Evolutionary conservation across 2,888 invertebrate species (phyloP).

Genomic region (Synergus gifuensis): DNA sequence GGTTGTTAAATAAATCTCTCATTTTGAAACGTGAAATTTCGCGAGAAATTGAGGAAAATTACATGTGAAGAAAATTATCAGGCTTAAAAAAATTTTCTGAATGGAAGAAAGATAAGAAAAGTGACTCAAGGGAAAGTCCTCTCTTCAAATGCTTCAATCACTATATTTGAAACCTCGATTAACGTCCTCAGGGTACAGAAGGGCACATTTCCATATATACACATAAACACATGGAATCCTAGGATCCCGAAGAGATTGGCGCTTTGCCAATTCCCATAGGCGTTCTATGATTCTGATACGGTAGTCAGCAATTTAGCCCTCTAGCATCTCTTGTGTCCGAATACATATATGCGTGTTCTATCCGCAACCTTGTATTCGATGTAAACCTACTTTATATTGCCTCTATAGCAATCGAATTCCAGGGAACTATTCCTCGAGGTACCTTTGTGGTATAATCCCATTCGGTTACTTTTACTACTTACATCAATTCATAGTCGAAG

Average conservation of each 20-base stretch:
- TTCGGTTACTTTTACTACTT: background rate
- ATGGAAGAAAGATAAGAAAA: background rate
- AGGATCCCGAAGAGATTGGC: slow-evolving; percentile 54
- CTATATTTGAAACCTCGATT: background rate
- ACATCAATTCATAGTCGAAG: background rate
- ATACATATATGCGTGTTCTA: background rate
- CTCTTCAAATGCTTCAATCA: slow-evolving; percentile 1
- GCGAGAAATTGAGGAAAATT: background rate
- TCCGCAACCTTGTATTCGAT: slow-evolving; percentile 43
- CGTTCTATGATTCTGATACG: slow-evolving; percentile 55
- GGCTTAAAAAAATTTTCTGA: background rate
- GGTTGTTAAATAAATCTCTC: too few species aligned
- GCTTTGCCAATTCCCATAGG: slow-evolving; percentile 54
- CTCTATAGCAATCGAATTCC: background rate
- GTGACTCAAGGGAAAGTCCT: background rate
- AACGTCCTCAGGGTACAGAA: slow-evolving; percentile 5
- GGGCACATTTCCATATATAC: slow-evolving; percentile 56
- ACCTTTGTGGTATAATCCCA: background rate
- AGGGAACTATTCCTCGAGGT: background rate
- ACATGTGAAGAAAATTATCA: background rate
- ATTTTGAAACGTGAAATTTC: too few species aligned
- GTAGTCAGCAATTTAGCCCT: slow-evolving; percentile 65
- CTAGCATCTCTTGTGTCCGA: slow-evolving; percentile 43
- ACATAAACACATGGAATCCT: slow-evolving; percentile 58
- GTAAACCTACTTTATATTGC: slow-evolving; percentile 44